Base-by-base conservation (phyloP, 2,113 vertebrate genomes). In the Menidia beryllina region DNA sequence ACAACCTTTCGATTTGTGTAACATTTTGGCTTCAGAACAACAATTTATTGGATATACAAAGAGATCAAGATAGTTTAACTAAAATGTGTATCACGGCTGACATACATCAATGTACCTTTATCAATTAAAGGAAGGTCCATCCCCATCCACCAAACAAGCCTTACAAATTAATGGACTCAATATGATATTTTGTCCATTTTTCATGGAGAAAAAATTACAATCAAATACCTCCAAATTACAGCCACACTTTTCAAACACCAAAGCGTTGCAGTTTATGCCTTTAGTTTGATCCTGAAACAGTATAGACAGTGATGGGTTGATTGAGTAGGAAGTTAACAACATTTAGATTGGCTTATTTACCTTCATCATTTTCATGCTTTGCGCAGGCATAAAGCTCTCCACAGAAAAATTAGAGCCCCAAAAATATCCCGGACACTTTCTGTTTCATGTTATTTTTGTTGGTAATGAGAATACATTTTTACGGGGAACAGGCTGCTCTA, bases 371-470 rank as follows among this genome's bases (percentile, higher is more conserved):
- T 52, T 53, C 8, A 49, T 72, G 25, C 60, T 74, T 41, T 26
- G 36, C 39, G 0, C 26, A 45, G 15, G 7, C 66, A 51, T 26
- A 69, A 43, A 24, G 20, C 85, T 77, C 86, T 65, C n/a, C n/a
- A n/a, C n/a, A n/a, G n/a, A n/a, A n/a, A 79, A 55, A 75, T 63
- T 27, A 73, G 87, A 81, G 66, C 62, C 45, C 55, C 47, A 57
- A 89, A n/a, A 85, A 75, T 75, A 83, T 53, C 54, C 53, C 47
- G 70, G 86, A 86, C 87, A 84, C 78, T 83, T 89, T 83, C 61
- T 80, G 80, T 88, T 81, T 60, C 20, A 13, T 52, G 57, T 79
- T 87, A 69, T 85, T 86, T 77, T 66, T 69, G 64, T 70, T 62
- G 17, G 49, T n/a, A 79, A 88, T 83, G 45, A 45, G 64, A 75